A percentile compares a stretch with the other conserved stretches of the same genome.
phyloP scores from a whole-genome alignment of 2,888 invertebrate genomes.

The Drosophila setosimentum region DNA sequence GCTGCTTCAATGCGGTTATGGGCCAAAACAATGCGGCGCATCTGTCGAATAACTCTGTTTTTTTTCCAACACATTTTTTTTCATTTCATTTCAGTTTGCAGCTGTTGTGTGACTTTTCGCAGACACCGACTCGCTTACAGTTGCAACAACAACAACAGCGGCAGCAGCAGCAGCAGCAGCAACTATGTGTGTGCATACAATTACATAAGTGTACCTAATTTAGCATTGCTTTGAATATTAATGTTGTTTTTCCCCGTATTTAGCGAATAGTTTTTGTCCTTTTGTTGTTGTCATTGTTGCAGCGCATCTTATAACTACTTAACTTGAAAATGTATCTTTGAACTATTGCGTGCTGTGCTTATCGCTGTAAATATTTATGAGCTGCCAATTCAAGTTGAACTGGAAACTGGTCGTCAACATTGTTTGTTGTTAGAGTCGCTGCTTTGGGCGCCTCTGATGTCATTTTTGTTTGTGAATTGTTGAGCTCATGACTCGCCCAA shows the following conservation, averaged over 20 bases:
- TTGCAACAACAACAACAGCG: conserved; percentile 42
- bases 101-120: conserved; percentile 63
- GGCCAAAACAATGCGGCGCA: conserved; percentile 74
- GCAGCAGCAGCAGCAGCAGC: conserved; percentile 8
- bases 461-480: conserved; percentile 33
- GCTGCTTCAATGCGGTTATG: conserved; percentile 77
- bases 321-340: conserved; percentile 38
- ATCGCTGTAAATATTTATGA: conserved; percentile 74
- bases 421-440: neutral
- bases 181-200: conserved; percentile 20
- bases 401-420: conserved; percentile 40
- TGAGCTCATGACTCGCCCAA: conserved; percentile 68
- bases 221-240: conserved; percentile 76
- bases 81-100: conserved; percentile 19
- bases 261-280: neutral
- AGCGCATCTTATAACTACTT: conserved; percentile 38
- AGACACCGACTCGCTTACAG: conserved; percentile 55
- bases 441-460: conserved; percentile 41
- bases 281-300: neutral
- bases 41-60: conserved; percentile 50
- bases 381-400: conserved; percentile 77
- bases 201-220: conserved; percentile 44
- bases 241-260: conserved; percentile 39
- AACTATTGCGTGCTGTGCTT: conserved; percentile 36
- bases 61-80: neutral